Evolutionary conservation across 2,797 vertebrate species (phyloP).

Genomic region (Oryzias sinensis): DNA sequence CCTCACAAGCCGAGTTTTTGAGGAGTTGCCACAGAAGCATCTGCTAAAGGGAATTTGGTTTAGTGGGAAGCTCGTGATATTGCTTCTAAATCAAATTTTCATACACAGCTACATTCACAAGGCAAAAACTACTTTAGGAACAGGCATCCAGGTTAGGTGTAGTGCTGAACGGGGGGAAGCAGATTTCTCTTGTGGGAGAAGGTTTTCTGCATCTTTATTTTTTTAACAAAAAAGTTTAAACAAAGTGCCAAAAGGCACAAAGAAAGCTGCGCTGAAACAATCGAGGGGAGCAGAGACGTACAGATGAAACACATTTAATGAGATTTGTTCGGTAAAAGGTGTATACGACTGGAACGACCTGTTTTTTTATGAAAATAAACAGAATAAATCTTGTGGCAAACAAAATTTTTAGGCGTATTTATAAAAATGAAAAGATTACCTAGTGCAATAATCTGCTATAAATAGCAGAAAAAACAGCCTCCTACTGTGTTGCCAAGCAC

Average conservation of each 20-base stretch:
- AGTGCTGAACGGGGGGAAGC: background rate
- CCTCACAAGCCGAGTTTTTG: slow-evolving; percentile 21
- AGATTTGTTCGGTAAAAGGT: background rate
- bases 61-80: slow-evolving; percentile 12
- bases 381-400: too few relatives aligned
- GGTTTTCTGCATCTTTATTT: slow-evolving; percentile 22
- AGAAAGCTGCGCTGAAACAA: slow-evolving; percentile 8
- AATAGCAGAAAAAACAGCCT: too few relatives aligned
- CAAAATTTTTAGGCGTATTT: too few relatives aligned
- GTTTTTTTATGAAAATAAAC: background rate
- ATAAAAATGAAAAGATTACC: too few relatives aligned
- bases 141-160: slow-evolving; percentile 23
- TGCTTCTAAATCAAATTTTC: slow-evolving; percentile 21
- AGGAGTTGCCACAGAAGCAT: slow-evolving; percentile 4
- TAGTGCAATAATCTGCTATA: too few relatives aligned
- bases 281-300: slow-evolving; percentile 1
- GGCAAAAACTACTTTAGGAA: slow-evolving; percentile 19
- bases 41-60: slow-evolving; percentile 20
- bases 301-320: slow-evolving; percentile 24
- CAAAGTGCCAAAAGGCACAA: slow-evolving; percentile 8
- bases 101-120: slow-evolving; percentile 25
- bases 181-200: slow-evolving; percentile 14
- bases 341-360: background rate
- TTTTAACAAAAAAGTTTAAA: slow-evolving; percentile 10
- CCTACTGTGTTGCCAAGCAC: too few relatives aligned